phyloP scores from a whole-genome alignment of 2,888 invertebrate genomes.

The Epinotia nisella region DNA sequence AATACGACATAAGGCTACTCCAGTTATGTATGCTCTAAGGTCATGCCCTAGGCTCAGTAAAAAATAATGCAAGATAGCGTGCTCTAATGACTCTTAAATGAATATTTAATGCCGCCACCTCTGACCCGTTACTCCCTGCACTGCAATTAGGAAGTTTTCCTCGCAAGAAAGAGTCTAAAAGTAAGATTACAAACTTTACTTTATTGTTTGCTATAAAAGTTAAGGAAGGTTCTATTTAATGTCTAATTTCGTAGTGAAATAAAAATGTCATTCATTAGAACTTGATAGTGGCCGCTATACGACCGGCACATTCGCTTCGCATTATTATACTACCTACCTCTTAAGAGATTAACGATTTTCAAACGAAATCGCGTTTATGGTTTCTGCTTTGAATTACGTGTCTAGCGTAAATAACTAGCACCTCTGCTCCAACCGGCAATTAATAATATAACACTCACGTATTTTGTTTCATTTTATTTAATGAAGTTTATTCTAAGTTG shows the following conservation, averaged over 20 bases:
- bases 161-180: slow-evolving; percentile 15
- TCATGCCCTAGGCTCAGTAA: slow-evolving; percentile 8
- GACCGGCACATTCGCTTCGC: slow-evolving; percentile 29
- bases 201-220: background rate
- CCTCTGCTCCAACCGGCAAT: background rate
- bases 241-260: background rate
- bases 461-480: background rate
- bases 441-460: background rate
- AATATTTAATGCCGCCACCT: slow-evolving; percentile 33
- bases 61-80: slow-evolving; percentile 25
- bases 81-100: slow-evolving; percentile 26
- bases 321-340: slow-evolving; percentile 55
- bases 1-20: no score
- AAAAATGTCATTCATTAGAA: background rate
- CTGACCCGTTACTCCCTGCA: slow-evolving; percentile 20
- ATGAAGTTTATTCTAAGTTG: background rate
- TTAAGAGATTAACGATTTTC: slow-evolving; percentile 65
- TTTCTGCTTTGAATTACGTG: slow-evolving; percentile 53
- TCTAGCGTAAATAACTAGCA: background rate
- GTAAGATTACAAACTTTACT: background rate
- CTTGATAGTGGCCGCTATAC: slow-evolving; percentile 17
- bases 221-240: background rate
- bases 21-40: no score
- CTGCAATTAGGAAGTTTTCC: slow-evolving; percentile 34
- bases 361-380: slow-evolving; percentile 66